These are phyloP conservation scores for Aproaerema taeniolella DNA, from an alignment of 2,888 invertebrate genomes.

Conservation along the genomic window DNA sequence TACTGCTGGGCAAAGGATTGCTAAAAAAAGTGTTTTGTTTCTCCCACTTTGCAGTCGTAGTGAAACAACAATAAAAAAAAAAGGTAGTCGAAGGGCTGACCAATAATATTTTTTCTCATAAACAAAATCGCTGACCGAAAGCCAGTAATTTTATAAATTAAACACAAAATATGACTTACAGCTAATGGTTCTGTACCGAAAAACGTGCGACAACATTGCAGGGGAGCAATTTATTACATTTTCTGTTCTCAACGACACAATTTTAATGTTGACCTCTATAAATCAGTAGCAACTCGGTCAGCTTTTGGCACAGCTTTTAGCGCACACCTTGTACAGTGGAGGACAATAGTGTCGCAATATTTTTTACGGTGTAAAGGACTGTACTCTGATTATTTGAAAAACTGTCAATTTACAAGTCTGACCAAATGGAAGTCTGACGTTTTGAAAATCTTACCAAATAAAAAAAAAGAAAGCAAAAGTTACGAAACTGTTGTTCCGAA, in stretches of 20 bases:
- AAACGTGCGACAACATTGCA: neutral
- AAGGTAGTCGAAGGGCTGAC: no score
- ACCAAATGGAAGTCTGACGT: no score
- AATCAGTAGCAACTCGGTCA: constrained; percentile 26
- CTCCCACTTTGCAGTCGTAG: no score
- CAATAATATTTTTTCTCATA: no score
- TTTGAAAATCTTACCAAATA: neutral
- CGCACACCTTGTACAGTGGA: constrained; percentile 9
- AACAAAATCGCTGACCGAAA: no score
- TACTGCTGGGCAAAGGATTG: no score
- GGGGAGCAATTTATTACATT: constrained; percentile 22
- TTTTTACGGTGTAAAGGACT: neutral
- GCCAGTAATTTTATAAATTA: no score
- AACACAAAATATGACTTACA: no score
- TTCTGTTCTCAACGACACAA: constrained; percentile 27
- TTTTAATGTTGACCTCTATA: constrained; percentile 29
- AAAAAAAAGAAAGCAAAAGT: neutral
- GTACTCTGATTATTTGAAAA: neutral
- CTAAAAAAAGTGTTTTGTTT: no score
- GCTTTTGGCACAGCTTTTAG: constrained; percentile 27
- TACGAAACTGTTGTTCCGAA: neutral
- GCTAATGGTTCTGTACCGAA: no score
- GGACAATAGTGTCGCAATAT: neutral
- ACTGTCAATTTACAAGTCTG: no score
- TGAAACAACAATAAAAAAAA: no score